phyloP scores from a whole-genome alignment of 2,888 invertebrate species.

The Willowsia nigromaculata region DNA sequence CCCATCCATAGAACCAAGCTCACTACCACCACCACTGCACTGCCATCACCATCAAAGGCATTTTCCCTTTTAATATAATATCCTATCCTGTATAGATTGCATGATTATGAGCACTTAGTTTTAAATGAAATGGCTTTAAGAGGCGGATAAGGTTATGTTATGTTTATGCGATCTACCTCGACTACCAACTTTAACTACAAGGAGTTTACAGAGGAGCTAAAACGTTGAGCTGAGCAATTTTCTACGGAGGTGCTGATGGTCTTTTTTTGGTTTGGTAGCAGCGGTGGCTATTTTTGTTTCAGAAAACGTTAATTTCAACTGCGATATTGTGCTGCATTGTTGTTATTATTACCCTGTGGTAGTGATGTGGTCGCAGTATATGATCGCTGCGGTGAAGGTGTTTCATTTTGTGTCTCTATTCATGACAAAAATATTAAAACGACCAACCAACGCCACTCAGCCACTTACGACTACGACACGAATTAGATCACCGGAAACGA shows the following conservation, averaged over 20 bases:
- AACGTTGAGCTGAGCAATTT: slow-evolving; percentile 61
- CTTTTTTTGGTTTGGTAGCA: neutral
- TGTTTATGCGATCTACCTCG: slow-evolving; percentile 37
- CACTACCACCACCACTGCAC: neutral
- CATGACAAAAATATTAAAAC: slow-evolving; percentile 17
- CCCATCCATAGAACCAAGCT: neutral
- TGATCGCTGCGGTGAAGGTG: neutral
- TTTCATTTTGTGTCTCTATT: slow-evolving; percentile 39
- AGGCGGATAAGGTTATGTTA: slow-evolving; percentile 55
- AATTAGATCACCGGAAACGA: slow-evolving; percentile 69
- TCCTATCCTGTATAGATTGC: slow-evolving; percentile 56
- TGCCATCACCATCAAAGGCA: slow-evolving; percentile 23
- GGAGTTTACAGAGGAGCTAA: neutral
- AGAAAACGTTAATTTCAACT: slow-evolving; percentile 8
- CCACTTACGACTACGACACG: slow-evolving; percentile 29
- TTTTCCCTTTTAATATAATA: slow-evolving; percentile 13
- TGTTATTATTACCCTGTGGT: neutral
- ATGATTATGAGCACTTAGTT: slow-evolving; percentile 70
- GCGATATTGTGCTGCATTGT: neutral
- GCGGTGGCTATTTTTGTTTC: slow-evolving; percentile 35
- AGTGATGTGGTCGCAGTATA: neutral
- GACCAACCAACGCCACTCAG: neutral
- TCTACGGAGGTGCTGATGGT: slow-evolving; percentile 20
- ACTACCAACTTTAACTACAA: neutral
- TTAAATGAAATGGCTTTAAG: slow-evolving; percentile 63